Base-by-base conservation (phyloP, 92 coral and sea anemone genomes). In the Pocillopora grandis region DNA sequence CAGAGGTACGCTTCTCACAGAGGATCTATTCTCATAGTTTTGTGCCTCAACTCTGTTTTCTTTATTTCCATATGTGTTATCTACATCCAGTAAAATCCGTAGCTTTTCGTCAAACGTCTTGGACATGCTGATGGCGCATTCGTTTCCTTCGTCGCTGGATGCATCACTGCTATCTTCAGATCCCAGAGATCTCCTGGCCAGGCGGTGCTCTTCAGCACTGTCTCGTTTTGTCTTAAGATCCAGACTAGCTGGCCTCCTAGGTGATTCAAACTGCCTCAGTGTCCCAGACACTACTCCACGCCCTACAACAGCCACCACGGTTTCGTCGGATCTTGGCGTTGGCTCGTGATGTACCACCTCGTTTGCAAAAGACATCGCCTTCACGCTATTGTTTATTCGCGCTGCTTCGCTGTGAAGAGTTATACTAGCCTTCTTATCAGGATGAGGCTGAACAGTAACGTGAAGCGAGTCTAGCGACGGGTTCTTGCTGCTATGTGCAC, bases 31-130 rank as follows among this genome's bases (percentile, higher is more conserved):
- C 56, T 89, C 95, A 23, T 90, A 86, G n/a, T 66, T 75, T 12
- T 86, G 80, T 35, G 66, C 82, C 23, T 66, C 83, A 78, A 68
- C 76, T 80, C 80, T 71, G 66, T 67, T 69, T 58, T 65, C 80
- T 17, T 76, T 79, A 21, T 36, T 80, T 15, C 56, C 89, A 21
- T 76, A 78, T 16, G 90, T 66, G 80, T 89, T 86, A 10, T 80
- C 89, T 55, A 91, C 81, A 58, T 92, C 98, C 87, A 97, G 78
- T 12, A 97, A 71, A 70, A 90, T 86, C 83, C 93, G 90, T 16
- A 97, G 85, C 86, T 97, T 97, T 76, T 97, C 98, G 85, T 97
- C 98, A 73, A 97, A 97, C 11, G 97, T 91, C 89, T 89, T 92
- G 16, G 98, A 94, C 95, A 94, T 91, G 66, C 93, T 92, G 58